Conservation (phyloP, 2,888 invertebrate genomes). For the Tipula vernalis region DNA sequence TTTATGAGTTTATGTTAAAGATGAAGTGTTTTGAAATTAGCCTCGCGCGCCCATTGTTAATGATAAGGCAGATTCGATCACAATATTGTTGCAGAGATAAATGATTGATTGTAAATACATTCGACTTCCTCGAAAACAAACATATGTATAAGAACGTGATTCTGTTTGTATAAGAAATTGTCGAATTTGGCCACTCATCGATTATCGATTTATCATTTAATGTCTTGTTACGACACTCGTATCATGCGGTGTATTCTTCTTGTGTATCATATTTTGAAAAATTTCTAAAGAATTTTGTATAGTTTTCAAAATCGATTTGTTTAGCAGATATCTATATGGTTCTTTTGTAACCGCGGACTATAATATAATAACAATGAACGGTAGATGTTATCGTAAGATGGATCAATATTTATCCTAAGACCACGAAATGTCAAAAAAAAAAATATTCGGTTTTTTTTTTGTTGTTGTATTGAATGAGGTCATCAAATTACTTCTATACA, state of each 20-base stretch:
- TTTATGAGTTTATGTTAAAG: not conserved
- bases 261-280: not conserved
- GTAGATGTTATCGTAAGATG: not conserved
- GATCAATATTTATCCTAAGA: constrained; percentile 7
- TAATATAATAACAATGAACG: not conserved
- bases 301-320: not conserved
- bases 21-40: not conserved
- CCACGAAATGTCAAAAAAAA: constrained; percentile 7
- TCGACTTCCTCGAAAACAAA: not conserved
- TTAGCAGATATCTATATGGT: not conserved
- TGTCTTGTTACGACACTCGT: not conserved
- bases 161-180: not conserved
- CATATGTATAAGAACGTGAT: too few relatives aligned
- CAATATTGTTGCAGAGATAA: not conserved
- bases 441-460: not conserved
- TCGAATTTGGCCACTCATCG: constrained; percentile 7
- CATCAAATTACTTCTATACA: not conserved
- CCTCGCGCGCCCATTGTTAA: not conserved
- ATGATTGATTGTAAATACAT: not conserved
- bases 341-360: not conserved
- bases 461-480: not conserved
- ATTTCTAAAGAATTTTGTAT: not conserved
- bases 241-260: not conserved
- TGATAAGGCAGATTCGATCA: not conserved
- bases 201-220: constrained; percentile 10